Evolutionary conservation across 2,113 vertebrate species (phyloP), one percentile per base, ranked within the genome.

Genomic region (Erpornis zantholeuca): DNA sequence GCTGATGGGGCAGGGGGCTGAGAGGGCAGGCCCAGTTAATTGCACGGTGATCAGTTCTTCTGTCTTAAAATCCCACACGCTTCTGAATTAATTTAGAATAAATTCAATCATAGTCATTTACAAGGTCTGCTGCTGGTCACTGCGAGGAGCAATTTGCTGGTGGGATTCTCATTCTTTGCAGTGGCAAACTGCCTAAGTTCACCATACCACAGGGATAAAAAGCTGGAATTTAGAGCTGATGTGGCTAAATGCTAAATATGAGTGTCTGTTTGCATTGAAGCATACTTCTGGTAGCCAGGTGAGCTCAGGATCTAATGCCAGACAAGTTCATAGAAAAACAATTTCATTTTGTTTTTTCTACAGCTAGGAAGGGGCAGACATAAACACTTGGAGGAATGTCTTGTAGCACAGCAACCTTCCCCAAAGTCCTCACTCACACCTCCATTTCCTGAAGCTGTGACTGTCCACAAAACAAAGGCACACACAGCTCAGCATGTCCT

Each of bases 11-110:
- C 64, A 2, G 4, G 0, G 61, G 86, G 61, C 89, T 83, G 12
- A 52, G 53, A 84, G 78, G 88, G 65, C 86, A 96, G 73, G 44
- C 70, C 73, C 84, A 68, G 45, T 72, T 89, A 92, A 94, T 78
- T 28, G 69, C 3, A 1, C n/a, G 5, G 52, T 77, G 90, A 85
- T 89, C 89, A 73, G 8, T 59, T 93, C 81, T 72, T 79, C 82
- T 73, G 66, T 76, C 90, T 90, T 72, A 77, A 93, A 91, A 90
- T 80, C 93, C 78, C 85, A 66, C 82, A 40, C 0, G 2, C 54
- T 93, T 96, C 92, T 15, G 52, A 77, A 92, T 91, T 90, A 69
- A 96, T 95, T 96, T 86, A 93, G 78, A 81, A 88, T 63, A 88
- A 84, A 86, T 82, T 96, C 85, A 90, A n/a, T 91, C 93, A 85